Conservation (phyloP, 2,113 vertebrate genomes). For the Chionis minor region DNA sequence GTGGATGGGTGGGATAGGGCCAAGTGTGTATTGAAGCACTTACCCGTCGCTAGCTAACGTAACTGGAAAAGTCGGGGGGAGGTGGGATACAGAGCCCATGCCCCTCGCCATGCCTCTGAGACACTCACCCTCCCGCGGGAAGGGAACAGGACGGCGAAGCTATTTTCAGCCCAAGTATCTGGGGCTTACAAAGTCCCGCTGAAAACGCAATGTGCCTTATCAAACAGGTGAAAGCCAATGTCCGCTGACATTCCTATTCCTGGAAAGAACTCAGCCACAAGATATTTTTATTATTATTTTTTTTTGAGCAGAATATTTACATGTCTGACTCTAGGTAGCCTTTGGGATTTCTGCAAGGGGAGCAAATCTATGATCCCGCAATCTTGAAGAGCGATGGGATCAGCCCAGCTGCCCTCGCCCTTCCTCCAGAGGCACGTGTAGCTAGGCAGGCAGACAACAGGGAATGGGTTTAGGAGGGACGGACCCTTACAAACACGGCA, state of each 20-base stretch:
- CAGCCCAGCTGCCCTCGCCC: not conserved
- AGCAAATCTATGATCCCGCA: accelerated
- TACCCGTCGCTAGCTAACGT: accelerated
- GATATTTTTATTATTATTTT: not conserved
- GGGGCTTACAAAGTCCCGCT: not conserved
- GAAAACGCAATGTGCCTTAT: not conserved
- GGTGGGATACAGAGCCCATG: not conserved
- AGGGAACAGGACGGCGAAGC: not conserved
- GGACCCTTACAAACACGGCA: not conserved
- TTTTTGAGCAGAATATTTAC: not conserved
- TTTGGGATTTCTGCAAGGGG: not conserved
- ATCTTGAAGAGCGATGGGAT: not conserved
- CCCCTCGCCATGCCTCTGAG: not conserved
- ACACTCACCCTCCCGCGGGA: not conserved
- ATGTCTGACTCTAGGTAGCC: not conserved
- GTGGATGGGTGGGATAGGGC: not conserved
- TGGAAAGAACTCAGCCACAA: not conserved
- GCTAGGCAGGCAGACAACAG: not conserved
- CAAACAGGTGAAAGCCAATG: not conserved
- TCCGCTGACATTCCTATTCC: not conserved
- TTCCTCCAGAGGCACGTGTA: not conserved
- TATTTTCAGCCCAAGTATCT: not conserved
- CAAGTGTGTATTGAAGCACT: not conserved
- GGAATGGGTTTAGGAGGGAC: not conserved
- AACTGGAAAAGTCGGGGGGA: not conserved